Evolutionary conservation across 2,888 invertebrate species (phyloP), one percentile per base, ranked within the genome.

Genomic region (Timandra comae): DNA sequence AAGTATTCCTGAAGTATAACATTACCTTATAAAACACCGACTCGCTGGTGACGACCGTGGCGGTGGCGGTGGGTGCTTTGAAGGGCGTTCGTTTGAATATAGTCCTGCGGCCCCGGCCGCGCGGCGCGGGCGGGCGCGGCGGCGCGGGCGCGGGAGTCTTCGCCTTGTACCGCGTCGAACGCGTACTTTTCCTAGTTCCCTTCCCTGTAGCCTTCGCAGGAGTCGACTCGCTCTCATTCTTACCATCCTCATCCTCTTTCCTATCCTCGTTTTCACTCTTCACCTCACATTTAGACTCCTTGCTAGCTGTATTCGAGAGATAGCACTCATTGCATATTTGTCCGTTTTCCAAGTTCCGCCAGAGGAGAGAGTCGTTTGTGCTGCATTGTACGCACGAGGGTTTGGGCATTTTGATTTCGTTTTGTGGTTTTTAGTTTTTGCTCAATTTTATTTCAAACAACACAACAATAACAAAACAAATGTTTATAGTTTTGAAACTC

Each of bases 1-100:
- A n/a, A n/a, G n/a, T n/a, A n/a, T n/a, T n/a, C n/a, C n/a, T n/a
- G n/a, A n/a, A n/a, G n/a, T n/a, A n/a, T n/a, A n/a, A n/a, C n/a
- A n/a, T 12, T 38, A 52, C 64, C 42, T 57, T 61, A 43, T 56
- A 62, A 38, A 94, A 96, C 11, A 94, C 87, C 54, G 90, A 91
- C 38, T 93, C 91, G 44, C 93, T 93, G 3, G 94, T 93, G 6
- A 94, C 90, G 0, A 93, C 91, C 10, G 94, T 93, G 0, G 95
- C 92, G 8, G 94, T 92, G 6, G 94, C 90, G 1, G 90, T 87
- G 0, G 95, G 94, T 0, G 95, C 93, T 71, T 94, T 95, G 2
- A 93, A 87, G 0, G 95, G 94, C 12, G 88, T 89, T 53, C 92
- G 91, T 68, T 94, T 94, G 58, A 94, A 93, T 35, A 95, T 88